A percentile compares a stretch with the other conserved stretches of the same genome.
Conservation (phyloP, 2,113 vertebrate species). For the Mesembrinibis cayennensis region DNA sequence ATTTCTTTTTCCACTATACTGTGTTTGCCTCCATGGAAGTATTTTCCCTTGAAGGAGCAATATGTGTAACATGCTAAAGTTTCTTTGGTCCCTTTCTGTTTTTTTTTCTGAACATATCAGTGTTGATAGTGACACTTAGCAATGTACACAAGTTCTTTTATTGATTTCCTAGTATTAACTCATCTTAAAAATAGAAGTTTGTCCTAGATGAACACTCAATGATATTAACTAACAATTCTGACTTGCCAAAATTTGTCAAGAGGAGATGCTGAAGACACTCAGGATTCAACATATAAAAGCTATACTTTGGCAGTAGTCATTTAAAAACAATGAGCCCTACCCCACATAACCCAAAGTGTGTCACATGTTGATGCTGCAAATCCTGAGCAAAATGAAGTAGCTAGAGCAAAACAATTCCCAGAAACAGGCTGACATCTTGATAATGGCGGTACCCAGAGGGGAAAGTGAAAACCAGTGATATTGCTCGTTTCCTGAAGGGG, state of each 20-base stretch:
- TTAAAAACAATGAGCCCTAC: not conserved
- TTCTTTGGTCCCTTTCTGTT: fast-evolving
- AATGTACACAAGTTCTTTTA: not conserved
- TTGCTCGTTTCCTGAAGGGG: not conserved
- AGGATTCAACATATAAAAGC: not conserved
- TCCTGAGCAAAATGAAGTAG: not conserved
- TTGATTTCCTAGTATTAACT: not conserved
- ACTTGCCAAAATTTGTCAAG: not conserved
- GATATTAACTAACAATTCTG: not conserved
- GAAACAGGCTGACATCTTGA: not conserved
- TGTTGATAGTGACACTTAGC: not conserved
- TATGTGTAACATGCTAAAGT: not conserved
- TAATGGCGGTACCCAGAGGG: not conserved
- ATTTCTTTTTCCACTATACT: not conserved
- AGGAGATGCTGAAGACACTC: not conserved
- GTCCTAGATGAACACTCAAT: not conserved
- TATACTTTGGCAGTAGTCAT: not conserved
- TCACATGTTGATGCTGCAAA: not conserved
- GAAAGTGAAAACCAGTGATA: not conserved
- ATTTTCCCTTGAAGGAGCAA: not conserved
- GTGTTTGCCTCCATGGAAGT: not conserved
- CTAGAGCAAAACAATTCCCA: not conserved
- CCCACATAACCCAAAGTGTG: not conserved
- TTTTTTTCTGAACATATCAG: not conserved
- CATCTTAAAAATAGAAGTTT: not conserved